These are phyloP conservation scores for Pyrrhosoma nymphula DNA, from an alignment of 2,888 invertebrate genomes.

Conservation along the genomic window DNA sequence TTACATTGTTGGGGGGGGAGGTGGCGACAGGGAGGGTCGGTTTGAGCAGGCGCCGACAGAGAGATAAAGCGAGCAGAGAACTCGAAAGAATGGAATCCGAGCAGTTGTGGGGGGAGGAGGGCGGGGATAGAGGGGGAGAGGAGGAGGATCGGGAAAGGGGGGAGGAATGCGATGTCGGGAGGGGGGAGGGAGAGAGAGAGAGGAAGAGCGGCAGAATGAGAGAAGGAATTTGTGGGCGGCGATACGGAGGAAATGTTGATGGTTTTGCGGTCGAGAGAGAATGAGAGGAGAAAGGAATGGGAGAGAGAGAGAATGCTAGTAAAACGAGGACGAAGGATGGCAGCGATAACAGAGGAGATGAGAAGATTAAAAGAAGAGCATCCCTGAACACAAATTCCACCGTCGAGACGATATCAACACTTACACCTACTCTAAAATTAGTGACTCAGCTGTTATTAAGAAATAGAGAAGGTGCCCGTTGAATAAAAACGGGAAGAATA, in stretches of 20 bases:
- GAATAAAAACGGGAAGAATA: too few species aligned
- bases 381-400: not conserved
- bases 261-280: slow-evolving; percentile 23
- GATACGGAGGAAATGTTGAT: slow-evolving; percentile 21
- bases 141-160: not conserved
- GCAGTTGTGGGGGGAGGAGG: too few species aligned
- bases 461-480: too few species aligned
- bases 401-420: too few species aligned
- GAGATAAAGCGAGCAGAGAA: not conserved
- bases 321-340: not conserved
- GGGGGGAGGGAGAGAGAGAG: not conserved
- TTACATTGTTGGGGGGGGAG: not conserved
- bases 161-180: not conserved
- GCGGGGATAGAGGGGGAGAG: not conserved
- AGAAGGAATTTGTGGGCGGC: slow-evolving; percentile 72
- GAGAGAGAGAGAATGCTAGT: not conserved
- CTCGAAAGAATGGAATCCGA: not conserved
- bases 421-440: too few species aligned
- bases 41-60: not conserved
- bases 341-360: not conserved
- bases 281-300: not conserved
- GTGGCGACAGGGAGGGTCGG: not conserved
- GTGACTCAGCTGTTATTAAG: too few species aligned
- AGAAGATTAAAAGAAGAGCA: not conserved
- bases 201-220: not conserved